phyloP scores from a whole-genome alignment of 2,113 vertebrate species.

The Cyprinodon variegatus region DNA sequence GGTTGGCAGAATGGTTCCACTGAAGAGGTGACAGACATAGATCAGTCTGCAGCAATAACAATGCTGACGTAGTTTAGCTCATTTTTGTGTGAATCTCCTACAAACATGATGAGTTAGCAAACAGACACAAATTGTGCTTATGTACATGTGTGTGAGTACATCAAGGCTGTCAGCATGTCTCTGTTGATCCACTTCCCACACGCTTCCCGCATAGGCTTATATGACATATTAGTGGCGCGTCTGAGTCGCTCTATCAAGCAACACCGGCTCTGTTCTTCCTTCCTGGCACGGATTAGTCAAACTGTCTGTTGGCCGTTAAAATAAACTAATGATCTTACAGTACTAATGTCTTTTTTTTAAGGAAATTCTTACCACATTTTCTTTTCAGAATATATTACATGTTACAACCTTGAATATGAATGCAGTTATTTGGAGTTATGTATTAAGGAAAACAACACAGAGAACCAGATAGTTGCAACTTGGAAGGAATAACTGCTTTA shows the following conservation, averaged over 20 bases:
- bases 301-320: too few relatives aligned
- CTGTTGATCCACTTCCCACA: slow-evolving; percentile 48
- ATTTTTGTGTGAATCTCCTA: slow-evolving; percentile 21
- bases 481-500: too few relatives aligned
- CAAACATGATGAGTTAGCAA: slow-evolving; percentile 39
- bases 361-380: too few relatives aligned
- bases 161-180: slow-evolving; percentile 10
- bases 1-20: slow-evolving; percentile 30
- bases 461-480: too few relatives aligned
- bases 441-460: too few relatives aligned
- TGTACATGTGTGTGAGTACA: slow-evolving; percentile 34
- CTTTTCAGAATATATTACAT: too few relatives aligned
- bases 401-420: too few relatives aligned
- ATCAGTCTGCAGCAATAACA: not conserved
- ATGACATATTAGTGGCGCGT: slow-evolving; percentile 19
- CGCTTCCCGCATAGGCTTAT: slow-evolving; percentile 25
- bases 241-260: not conserved
- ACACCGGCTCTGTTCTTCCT: slow-evolving; percentile 2
- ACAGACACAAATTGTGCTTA: slow-evolving; percentile 42
- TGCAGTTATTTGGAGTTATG: too few relatives aligned
- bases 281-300: too few relatives aligned
- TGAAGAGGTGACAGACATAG: slow-evolving; percentile 40
- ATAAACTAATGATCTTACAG: too few relatives aligned
- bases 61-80: slow-evolving; percentile 8
- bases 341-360: too few relatives aligned